A percentile compares a stretch with the other conserved stretches of the same genome.
phyloP scores from a whole-genome alignment of 2,797 vertebrate species.

The Limosa lapponica region DNA sequence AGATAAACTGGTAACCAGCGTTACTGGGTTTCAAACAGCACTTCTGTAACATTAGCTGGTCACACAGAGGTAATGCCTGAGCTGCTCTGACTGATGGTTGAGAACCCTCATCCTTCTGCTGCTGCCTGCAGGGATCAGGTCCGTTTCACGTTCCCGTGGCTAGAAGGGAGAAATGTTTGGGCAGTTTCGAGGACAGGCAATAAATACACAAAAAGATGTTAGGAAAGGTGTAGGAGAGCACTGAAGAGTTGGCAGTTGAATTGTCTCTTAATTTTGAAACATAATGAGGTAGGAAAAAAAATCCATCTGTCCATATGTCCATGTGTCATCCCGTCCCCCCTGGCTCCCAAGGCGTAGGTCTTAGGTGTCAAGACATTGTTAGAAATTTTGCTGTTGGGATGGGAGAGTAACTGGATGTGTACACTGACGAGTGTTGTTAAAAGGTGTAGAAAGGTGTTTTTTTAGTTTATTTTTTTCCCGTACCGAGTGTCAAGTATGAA shows the following conservation, averaged over 20 bases:
- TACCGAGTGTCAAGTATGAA: rapidly evolving
- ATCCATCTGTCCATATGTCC: rapidly evolving
- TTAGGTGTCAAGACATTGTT: background rate
- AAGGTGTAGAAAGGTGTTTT: background rate
- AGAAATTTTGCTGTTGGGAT: background rate
- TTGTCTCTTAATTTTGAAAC: background rate
- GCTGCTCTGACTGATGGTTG: background rate
- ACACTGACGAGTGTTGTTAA: background rate
- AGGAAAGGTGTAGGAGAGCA: background rate
- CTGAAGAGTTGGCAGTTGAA: background rate
- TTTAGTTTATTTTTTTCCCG: rapidly evolving
- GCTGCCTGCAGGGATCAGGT: background rate
- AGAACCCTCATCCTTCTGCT: background rate
- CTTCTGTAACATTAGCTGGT: background rate
- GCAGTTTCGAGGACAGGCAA: background rate
- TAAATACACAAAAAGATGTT: background rate
- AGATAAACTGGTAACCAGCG: background rate
- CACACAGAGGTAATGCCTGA: background rate
- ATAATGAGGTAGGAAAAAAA: background rate
- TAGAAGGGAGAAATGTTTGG: background rate
- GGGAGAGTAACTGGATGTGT: background rate
- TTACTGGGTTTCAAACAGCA: background rate
- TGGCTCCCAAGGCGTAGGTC: background rate
- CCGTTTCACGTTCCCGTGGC: rapidly evolving
- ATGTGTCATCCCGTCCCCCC: too few species aligned